Evolutionary conservation across 2,113 vertebrate species (phyloP).

Genomic region (Chionis minor): DNA sequence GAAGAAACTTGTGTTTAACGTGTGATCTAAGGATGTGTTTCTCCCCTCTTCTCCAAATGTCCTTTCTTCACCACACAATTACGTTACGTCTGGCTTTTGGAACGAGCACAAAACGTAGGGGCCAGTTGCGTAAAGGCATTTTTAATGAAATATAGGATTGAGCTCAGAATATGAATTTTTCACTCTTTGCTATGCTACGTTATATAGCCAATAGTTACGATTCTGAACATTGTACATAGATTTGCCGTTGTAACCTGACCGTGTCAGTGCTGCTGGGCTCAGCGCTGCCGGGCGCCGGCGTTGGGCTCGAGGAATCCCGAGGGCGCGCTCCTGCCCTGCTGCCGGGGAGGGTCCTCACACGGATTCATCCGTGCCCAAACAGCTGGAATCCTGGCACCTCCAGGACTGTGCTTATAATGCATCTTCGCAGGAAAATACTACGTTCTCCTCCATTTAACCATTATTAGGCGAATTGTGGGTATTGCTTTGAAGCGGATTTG

Average conservation of each 20-base stretch:
- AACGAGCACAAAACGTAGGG: neutral
- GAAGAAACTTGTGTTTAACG: neutral
- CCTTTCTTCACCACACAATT: neutral
- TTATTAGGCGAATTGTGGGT: rapidly evolving
- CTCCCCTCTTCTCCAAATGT: neutral
- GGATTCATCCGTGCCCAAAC: neutral
- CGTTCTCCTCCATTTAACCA: rapidly evolving
- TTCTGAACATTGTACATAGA: neutral
- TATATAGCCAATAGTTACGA: neutral
- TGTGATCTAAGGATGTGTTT: neutral
- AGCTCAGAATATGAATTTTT: neutral
- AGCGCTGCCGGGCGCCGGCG: neutral
- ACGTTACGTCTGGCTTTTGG: neutral
- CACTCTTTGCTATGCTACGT: neutral
- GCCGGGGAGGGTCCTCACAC: too few species aligned
- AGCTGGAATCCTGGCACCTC: neutral
- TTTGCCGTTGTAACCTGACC: neutral
- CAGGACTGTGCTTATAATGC: rapidly evolving
- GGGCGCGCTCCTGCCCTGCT: neutral
- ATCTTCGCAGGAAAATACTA: rapidly evolving
- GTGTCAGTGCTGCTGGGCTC: neutral
- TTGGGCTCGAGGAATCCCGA: rapidly evolving
- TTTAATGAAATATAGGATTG: neutral
- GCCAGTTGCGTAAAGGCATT: neutral
- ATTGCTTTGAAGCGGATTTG: neutral